These are phyloP conservation scores for Suillia variegata DNA, from an alignment of 2,888 invertebrate genomes.

Conservation along the genomic window DNA sequence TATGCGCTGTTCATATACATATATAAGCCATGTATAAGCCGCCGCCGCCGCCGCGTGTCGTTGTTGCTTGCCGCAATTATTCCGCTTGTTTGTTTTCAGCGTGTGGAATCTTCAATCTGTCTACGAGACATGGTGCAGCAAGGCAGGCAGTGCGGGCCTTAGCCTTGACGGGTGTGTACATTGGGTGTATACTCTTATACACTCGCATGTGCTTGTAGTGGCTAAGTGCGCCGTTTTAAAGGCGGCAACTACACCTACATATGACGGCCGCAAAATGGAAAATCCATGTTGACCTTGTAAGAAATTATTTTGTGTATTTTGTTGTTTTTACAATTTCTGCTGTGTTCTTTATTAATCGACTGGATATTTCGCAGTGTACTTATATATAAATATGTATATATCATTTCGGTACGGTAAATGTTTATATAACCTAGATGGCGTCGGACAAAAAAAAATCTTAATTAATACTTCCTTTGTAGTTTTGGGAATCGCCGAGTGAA, in stretches of 20 bases:
- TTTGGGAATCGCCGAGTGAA: too few relatives aligned
- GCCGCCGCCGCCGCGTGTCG: constrained; percentile 24
- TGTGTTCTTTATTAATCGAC: too few relatives aligned
- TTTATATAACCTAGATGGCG: too few relatives aligned
- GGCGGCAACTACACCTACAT: constrained; percentile 39
- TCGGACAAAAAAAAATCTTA: too few relatives aligned
- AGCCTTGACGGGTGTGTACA: neutral
- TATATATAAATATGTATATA: too few relatives aligned
- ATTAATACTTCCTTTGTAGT: too few relatives aligned
- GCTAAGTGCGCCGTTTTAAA: constrained; percentile 4
- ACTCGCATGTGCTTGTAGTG: neutral
- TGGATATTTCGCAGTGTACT: too few relatives aligned
- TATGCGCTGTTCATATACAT: constrained; percentile 3
- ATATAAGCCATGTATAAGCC: too few relatives aligned
- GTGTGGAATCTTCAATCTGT: constrained; percentile 53
- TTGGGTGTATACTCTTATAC: too few relatives aligned
- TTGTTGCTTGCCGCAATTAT: constrained; percentile 53
- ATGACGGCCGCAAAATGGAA: constrained; percentile 38
- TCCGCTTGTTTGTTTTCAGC: constrained; percentile 52
- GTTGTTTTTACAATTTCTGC: too few relatives aligned
- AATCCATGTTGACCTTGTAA: constrained; percentile 44
- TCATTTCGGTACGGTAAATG: too few relatives aligned
- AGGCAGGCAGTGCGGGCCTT: neutral
- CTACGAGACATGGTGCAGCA: constrained; percentile 7
- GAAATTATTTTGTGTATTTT: constrained; percentile 6